A percentile compares a stretch with the other conserved stretches of the same genome.
phyloP scores from a whole-genome alignment of 2,888 invertebrate species.

The Pseudeuparius sepicola region DNA sequence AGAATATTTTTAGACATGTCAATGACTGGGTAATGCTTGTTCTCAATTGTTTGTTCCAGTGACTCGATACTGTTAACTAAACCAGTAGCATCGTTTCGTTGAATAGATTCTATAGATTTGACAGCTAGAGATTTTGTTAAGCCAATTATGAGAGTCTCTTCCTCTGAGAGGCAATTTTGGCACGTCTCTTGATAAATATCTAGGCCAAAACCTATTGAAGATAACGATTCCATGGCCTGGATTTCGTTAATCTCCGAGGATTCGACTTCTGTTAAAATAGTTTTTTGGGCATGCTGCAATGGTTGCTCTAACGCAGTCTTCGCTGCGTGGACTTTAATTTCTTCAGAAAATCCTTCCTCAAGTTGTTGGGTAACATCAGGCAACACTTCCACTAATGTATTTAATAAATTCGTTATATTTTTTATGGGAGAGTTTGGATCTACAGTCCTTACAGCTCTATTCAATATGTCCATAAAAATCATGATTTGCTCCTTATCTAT shows the following conservation, averaged over 20 bases:
- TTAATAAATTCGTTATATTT: conserved; percentile 25
- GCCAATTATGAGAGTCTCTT: conserved; percentile 18
- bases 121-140: conserved; percentile 13
- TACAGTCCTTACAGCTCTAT: conserved; percentile 24
- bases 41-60: conserved; percentile 12
- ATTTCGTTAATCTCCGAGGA: not conserved
- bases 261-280: too few relatives aligned
- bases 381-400: conserved; percentile 25
- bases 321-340: conserved; percentile 23
- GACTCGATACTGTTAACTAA: conserved; percentile 5
- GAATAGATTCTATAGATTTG: conserved; percentile 14
- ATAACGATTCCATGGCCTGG: not conserved
- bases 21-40: conserved; percentile 13
- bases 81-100: conserved; percentile 12
- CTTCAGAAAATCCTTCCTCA: conserved; percentile 24
- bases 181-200: conserved; percentile 14
- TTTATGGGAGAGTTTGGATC: conserved; percentile 26
- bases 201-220: conserved; percentile 9
- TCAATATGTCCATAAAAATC: conserved; percentile 25
- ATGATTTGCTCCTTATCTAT: conserved; percentile 24
- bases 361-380: conserved; percentile 29
- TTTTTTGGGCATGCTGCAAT: conserved; percentile 9
- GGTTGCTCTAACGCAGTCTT: conserved; percentile 13
- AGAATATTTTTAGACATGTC: conserved; percentile 21
- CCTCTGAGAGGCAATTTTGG: conserved; percentile 15